These are phyloP conservation scores for Otus sunia DNA, from an alignment of 2,113 vertebrate genomes.

Conservation along the genomic window DNA sequence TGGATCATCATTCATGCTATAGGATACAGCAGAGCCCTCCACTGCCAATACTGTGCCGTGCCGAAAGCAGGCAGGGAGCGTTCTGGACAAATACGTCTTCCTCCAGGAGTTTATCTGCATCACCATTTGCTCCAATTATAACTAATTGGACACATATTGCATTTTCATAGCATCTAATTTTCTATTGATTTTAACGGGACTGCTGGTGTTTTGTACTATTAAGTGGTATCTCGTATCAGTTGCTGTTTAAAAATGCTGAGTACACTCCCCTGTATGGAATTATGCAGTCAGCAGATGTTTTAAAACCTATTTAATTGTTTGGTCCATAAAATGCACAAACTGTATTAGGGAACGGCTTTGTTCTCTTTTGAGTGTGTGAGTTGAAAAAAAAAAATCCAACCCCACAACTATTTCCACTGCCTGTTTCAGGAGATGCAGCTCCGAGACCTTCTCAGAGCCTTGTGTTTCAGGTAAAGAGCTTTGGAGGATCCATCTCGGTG, in stretches of 20 bases:
- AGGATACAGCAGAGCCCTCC: neutral
- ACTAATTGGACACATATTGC: conserved; percentile 73
- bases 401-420: neutral
- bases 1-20: conserved; percentile 8
- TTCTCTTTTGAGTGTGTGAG: neutral
- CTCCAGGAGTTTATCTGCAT: conserved; percentile 50
- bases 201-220: conserved; percentile 57
- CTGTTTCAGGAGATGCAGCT: neutral
- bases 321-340: conserved; percentile 53
- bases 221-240: conserved; percentile 44
- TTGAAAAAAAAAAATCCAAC: neutral
- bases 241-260: conserved; percentile 74
- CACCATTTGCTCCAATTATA: conserved; percentile 70
- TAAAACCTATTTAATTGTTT: conserved; percentile 72
- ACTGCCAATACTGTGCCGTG: neutral
- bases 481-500: neutral
- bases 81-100: neutral
- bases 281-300: conserved; percentile 75
- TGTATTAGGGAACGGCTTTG: neutral
- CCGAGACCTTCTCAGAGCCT: neutral
- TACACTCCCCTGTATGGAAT: conserved; percentile 47
- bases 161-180: conserved; percentile 74
- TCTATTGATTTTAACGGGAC: conserved; percentile 70
- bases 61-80: neutral
- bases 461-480: neutral